A percentile compares a stretch with the other conserved stretches of the same genome.
Conservation (phyloP, 64 coral and sea anemone genomes). For the Montipora capricornis region DNA sequence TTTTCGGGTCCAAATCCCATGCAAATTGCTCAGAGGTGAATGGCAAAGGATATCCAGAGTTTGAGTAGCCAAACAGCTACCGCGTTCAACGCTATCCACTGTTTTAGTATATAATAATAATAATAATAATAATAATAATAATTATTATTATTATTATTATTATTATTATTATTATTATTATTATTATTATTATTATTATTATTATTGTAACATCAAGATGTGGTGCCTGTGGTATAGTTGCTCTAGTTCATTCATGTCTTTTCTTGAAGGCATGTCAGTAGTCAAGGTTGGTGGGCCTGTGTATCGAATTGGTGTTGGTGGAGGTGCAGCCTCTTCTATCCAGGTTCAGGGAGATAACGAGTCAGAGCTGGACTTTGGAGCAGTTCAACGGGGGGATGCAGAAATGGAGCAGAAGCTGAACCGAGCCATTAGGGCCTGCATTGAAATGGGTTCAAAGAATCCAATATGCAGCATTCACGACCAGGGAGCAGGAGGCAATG, state of each 20-base stretch:
- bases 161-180: too few relatives aligned
- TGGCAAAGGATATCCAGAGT: too few relatives aligned
- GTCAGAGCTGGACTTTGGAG: slow-evolving; percentile 96
- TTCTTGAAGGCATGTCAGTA: slow-evolving; percentile 85
- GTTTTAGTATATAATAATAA: too few relatives aligned
- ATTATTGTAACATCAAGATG: too few relatives aligned
- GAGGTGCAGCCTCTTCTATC: slow-evolving; percentile 95
- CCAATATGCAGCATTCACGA: slow-evolving; percentile 98
- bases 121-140: too few relatives aligned
- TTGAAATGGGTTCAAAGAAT: slow-evolving; percentile 87
- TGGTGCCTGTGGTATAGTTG: too few relatives aligned
- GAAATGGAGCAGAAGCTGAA: slow-evolving; percentile 99
- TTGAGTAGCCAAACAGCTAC: too few relatives aligned
- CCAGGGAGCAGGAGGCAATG: slow-evolving; percentile 97
- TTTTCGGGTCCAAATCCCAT: too few relatives aligned
- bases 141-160: too few relatives aligned
- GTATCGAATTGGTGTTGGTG: slow-evolving; percentile 98
- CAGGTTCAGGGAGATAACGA: slow-evolving; percentile 97
- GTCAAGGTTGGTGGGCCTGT: slow-evolving; percentile 94
- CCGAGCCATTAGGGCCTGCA: slow-evolving; percentile 86
- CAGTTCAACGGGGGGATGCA: slow-evolving; percentile 97
- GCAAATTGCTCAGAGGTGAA: too few relatives aligned
- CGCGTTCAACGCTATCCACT: too few relatives aligned
- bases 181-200: too few relatives aligned
- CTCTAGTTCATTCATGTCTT: not conserved